A percentile compares a stretch with the other conserved stretches of the same genome.
Conservation (phyloP, 2,113 vertebrate genomes). For the Oreocharis arfaki region DNA sequence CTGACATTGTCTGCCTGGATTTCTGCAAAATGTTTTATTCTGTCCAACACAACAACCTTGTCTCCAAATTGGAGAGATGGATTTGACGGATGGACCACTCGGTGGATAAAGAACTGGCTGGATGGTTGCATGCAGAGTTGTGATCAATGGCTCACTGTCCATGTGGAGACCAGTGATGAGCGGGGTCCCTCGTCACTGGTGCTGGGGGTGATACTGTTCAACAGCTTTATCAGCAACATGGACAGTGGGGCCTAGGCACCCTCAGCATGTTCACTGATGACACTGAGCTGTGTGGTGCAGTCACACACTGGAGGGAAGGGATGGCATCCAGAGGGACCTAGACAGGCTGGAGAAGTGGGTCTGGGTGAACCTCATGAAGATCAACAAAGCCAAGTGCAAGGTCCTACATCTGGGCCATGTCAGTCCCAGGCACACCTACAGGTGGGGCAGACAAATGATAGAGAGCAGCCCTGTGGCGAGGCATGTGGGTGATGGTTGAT, state of each 20-base stretch:
- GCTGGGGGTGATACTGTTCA: neutral
- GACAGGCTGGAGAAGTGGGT: neutral
- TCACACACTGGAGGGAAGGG: neutral
- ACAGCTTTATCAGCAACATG: neutral
- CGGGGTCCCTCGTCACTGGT: neutral
- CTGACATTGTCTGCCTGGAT: neutral
- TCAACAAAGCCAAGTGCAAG: neutral
- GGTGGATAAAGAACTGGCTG: neutral
- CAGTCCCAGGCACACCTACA: neutral
- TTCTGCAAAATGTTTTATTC: accelerated
- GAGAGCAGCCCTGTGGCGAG: neutral
- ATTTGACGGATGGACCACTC: neutral
- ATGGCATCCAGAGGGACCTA: neutral
- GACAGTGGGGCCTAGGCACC: neutral
- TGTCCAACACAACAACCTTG: neutral
- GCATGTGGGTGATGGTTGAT: neutral
- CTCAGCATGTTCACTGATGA: neutral
- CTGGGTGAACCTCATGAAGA: too few species aligned
- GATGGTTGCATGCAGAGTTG: neutral
- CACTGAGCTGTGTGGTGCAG: neutral
- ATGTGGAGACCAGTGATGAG: accelerated
- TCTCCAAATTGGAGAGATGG: neutral
- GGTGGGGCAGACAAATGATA: neutral
- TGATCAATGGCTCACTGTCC: neutral
- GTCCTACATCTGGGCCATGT: neutral